Conservation (phyloP, 2,888 invertebrate genomes). For the Trissonchulus latispiculum region DNA sequence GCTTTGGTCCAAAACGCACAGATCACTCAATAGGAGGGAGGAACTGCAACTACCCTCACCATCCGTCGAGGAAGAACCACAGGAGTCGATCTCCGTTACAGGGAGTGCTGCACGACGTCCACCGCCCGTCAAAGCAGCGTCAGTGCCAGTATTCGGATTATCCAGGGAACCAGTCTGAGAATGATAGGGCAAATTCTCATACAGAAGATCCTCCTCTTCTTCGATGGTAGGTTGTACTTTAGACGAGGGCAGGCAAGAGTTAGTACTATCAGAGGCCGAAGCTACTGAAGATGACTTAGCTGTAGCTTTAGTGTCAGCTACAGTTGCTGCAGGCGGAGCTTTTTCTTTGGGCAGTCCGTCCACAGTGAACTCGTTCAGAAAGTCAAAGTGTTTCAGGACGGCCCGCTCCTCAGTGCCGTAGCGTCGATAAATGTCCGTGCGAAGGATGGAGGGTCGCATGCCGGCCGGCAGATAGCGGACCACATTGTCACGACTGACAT, state of each 20-base stretch:
- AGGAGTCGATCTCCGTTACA: neutral
- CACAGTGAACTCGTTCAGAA: neutral
- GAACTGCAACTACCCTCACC: neutral
- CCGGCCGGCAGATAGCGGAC: slow-evolving; percentile 4
- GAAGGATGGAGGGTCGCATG: slow-evolving; percentile 1
- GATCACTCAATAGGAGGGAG: neutral
- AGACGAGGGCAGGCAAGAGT: too few species aligned
- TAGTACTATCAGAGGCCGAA: too few species aligned
- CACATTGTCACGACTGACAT: neutral
- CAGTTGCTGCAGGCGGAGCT: neutral
- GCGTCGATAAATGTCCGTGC: slow-evolving; percentile 2
- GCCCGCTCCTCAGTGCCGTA: slow-evolving; percentile 14
- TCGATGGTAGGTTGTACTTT: neutral
- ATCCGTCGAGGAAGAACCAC: neutral
- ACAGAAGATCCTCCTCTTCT: neutral
- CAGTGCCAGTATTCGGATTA: neutral
- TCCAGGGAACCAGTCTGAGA: neutral
- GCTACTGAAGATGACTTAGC: too few species aligned
- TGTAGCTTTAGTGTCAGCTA: too few species aligned
- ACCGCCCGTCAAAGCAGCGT: too few species aligned
- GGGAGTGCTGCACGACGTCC: neutral
- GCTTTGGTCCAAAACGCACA: neutral
- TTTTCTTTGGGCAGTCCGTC: neutral
- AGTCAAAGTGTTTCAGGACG: slow-evolving; percentile 17
- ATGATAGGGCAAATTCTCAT: slow-evolving; percentile 19